Evolutionary conservation across 2,113 vertebrate genomes (phyloP).

Genomic region (Boulengeromyrus knoepffleri): DNA sequence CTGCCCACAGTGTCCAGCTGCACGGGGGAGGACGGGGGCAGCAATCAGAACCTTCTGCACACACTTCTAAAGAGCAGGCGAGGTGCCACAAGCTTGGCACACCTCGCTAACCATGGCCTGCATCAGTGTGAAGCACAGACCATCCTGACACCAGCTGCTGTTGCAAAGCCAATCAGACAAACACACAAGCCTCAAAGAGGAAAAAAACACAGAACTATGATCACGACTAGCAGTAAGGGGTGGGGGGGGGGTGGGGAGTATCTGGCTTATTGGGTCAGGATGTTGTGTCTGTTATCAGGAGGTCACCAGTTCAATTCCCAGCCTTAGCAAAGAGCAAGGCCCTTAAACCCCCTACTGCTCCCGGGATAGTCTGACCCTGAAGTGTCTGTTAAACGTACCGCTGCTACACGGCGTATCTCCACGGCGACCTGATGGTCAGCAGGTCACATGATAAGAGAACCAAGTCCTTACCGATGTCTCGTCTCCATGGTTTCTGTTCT

Average conservation of each 20-base stretch:
- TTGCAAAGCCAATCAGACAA: not conserved
- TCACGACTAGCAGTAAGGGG: not conserved
- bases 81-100: not conserved
- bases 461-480: constrained; percentile 21
- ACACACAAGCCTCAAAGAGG: not conserved
- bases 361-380: no score
- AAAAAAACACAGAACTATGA: not conserved
- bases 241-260: not conserved
- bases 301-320: not conserved
- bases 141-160: not conserved
- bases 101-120: not conserved
- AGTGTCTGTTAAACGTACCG: not conserved
- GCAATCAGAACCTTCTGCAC: not conserved
- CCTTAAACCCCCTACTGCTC: no score
- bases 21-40: not conserved
- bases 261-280: not conserved
- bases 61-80: not conserved
- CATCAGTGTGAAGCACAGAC: not conserved
- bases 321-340: not conserved
- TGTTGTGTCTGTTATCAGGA: not conserved
- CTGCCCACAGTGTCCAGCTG: not conserved
- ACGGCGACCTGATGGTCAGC: not conserved
- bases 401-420: not conserved
- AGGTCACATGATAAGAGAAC: not conserved
- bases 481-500: not conserved